phyloP scores from a whole-genome alignment of 2,797 vertebrate species.

The Halcyon chelicuti region DNA sequence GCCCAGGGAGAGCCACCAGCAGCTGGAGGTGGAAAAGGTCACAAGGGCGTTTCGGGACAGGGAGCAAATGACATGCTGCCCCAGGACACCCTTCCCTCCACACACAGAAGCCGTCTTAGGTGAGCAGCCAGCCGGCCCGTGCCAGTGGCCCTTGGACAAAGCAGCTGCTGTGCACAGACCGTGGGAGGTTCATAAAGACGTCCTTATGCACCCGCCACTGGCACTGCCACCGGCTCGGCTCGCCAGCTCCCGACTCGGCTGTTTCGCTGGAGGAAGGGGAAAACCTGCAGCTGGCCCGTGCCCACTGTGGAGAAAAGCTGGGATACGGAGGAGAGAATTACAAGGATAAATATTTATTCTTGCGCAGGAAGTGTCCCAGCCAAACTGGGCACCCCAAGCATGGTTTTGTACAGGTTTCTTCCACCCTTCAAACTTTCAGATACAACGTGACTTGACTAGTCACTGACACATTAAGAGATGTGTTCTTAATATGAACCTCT shows the following conservation, averaged over 20 bases:
- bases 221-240: not conserved
- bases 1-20: fast-evolving
- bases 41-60: not conserved
- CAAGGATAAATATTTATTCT: not conserved
- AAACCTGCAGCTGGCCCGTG: fast-evolving
- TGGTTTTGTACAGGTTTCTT: not conserved
- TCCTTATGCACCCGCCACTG: not conserved
- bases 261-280: not conserved
- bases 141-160: not conserved
- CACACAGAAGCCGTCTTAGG: not conserved
- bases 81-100: fast-evolving
- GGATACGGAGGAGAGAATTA: not conserved
- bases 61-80: fast-evolving
- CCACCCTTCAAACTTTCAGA: not conserved
- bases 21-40: not conserved
- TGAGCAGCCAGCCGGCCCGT: fast-evolving
- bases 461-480: not conserved
- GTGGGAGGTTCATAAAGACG: not conserved
- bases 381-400: fast-evolving
- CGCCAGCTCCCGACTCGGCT: fast-evolving
- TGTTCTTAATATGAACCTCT: no score
- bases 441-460: not conserved
- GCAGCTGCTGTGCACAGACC: not conserved
- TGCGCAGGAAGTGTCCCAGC: fast-evolving
- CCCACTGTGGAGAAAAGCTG: fast-evolving